Evolutionary conservation across 1,140 invertebrate genomes (phyloP), one percentile per base, ranked within the genome.

Genomic region (Drosophila pseudoananassae): DNA sequence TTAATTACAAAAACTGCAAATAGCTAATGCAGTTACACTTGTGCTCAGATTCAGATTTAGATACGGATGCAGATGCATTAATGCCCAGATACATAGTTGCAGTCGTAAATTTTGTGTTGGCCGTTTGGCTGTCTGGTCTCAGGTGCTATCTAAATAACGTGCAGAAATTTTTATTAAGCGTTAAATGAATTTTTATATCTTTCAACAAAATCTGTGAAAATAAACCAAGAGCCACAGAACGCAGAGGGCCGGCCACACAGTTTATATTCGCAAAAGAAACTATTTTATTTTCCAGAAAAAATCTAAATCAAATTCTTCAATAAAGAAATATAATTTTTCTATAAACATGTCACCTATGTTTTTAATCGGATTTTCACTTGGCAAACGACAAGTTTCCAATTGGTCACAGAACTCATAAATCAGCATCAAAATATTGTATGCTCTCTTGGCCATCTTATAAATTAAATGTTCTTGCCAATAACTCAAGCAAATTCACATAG

Each of bases 171-270:
- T 88, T 87, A 87, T 87, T 87, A 50, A 57, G 83, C 83, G 83
- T 87, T 88, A 88, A 87, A 87, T 87, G 83, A 87, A 87, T 87
- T 88, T 88, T 79, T 88, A 81, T 84, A 78, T 80, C 74, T 78
- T 51, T 70, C 64, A 58, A 49, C 53, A 54, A 36, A 88, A 55
- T 66, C 75, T 45, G 33, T 47, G 36, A 38, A 61, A 54, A 58
- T 15, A 63, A 69, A 45, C 14, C 10, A 10, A 46, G 20, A 14
- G n/a, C 9, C 31, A 20, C 14, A 17, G 20, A 10, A 1, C 33
- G 43, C 10, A 15, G 43, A 5, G 14, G 14, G 10, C 4, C 6
- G 46, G 4, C 10, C 10, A 12, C 12, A 12, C 12, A 36, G 12
- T 36, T 36, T 36, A 10, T 36, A 36, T n/a, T 36, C 12, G 0